Evolutionary conservation across 2,113 vertebrate species (phyloP), one percentile per base, ranked within the genome.

Genomic region (Xiphophorus hellerii): DNA sequence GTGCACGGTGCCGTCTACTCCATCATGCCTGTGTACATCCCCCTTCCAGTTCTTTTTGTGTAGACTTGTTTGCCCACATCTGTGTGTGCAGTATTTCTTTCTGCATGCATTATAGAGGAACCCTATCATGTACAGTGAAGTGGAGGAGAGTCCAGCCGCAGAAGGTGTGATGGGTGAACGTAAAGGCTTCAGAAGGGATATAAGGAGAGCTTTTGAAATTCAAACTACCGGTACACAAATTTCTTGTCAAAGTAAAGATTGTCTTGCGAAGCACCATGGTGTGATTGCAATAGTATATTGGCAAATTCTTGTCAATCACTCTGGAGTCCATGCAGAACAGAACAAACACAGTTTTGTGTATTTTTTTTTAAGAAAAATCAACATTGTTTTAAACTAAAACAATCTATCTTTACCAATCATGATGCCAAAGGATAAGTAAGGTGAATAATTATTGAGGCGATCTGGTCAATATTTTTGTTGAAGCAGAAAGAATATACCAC

Each of bases 91-190:
- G 60, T 73, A 48, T 78, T 84, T 37, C 35, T 27, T 54, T 73
- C 60, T 72, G 54, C 29, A 65, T 78, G 71, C 67, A 30, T 28
- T 65, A 69, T 58, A 74, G 78, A 86, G 84, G 84, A 89, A 90
- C 87, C 84, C 87, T 75, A 87, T 86, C 71, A 76, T 71, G 83
- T 91, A 87, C 85, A 89, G 73, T 62, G 69, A 83, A 74, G 80
- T 77, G 82, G 76, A 88, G 81, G 84, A 72, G 30, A 2, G 78
- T 87, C 85, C 87, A 85, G 72, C 71, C 76, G 85, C 81, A 60
- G 42, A 72, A 87, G 90, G 77, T 67, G 73, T 69, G 77, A 84
- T 84, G 20, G 25, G 51, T 58, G 51, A n/a, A 9, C 51, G 25
- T 58, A 25, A 48, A 58, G 51, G 51, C 51, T 58, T 58, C 25